Base-by-base conservation (phyloP, 2,797 vertebrate species). In the Acropternis orthonyx region DNA sequence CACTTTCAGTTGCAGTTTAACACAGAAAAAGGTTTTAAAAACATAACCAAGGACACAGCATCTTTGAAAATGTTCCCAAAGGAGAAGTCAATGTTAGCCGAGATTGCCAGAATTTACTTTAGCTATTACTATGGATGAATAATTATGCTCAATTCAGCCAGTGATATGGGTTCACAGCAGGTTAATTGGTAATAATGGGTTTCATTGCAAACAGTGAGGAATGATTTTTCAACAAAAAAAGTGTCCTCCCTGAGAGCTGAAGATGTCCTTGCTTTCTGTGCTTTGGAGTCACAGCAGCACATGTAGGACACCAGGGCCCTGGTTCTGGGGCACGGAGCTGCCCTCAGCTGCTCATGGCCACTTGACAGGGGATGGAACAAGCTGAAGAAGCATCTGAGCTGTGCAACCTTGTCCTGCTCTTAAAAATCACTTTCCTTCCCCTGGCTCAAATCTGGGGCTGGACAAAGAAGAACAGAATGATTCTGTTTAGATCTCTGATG, bases 171-270 rank as follows among this genome's bases (percentile, higher is more conserved):
- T 98, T 98, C 98, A 98, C 88, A 80, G 95, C 97, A 98, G 98
- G 98, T 98, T 98, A 98, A 98, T 98, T 98, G 97, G 97, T 97
- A 97, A 97, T 98, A 97, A 98, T 98, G 96, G 96, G 94, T 97
- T 98, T 98, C 97, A 97, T 97, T 98, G 93, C 96, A 96, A 97
- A 97, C 85, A 73, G 81, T 96, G 97, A 97, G 94, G 96, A 98
- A 97, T 97, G 95, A 96, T 97, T 97, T 97, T 98, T 97, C 85
- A 92, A 93, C 93, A 89, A 76, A 85, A 91, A 80, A 96, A 84
- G 73, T 48, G 71, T 77, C 96, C 59, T 83, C 68, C 44, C 58
- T 46, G 93, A 91, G 88, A 44, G 72, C 91, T 83, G 85, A 78
- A 81, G 82, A 95, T 82, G 89, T 93, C 94, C 90, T 96, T 96